phyloP scores from a whole-genome alignment of 2,113 vertebrate species.

The Chloropsis cyanopogon region DNA sequence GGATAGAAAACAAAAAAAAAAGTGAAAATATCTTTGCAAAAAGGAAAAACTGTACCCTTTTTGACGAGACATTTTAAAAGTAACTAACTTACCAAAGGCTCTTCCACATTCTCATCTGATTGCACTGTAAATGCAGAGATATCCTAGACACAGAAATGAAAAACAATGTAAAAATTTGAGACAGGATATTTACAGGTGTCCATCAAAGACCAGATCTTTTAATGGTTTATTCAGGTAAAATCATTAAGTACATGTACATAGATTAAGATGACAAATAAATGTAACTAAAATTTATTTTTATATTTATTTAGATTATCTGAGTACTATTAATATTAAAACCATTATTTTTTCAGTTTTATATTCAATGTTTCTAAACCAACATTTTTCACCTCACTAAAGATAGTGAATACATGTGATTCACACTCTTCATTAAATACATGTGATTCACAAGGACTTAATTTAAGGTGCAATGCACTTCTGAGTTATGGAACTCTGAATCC shows the following conservation, averaged over 20 bases:
- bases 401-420: background rate
- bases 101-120: slow-evolving; percentile 69
- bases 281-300: background rate
- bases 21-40: background rate
- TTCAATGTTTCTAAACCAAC: background rate
- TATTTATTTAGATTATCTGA: background rate
- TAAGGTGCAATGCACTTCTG: background rate
- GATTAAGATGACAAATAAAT: background rate
- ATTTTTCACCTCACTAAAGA: background rate
- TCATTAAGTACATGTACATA: background rate
- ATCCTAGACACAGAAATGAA: slow-evolving; percentile 65
- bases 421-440: background rate
- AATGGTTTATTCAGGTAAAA: background rate
- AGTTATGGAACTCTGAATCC: background rate
- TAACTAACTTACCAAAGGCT: slow-evolving; percentile 81
- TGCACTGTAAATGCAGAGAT: slow-evolving; percentile 78
- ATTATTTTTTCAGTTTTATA: background rate
- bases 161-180: background rate
- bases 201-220: background rate
- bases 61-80: background rate
- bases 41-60: background rate
- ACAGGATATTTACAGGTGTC: background rate
- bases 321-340: background rate
- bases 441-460: background rate
- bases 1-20: background rate